These are phyloP conservation scores for Aromia moschata DNA, from an alignment of 2,888 invertebrate species.

Conservation along the genomic window DNA sequence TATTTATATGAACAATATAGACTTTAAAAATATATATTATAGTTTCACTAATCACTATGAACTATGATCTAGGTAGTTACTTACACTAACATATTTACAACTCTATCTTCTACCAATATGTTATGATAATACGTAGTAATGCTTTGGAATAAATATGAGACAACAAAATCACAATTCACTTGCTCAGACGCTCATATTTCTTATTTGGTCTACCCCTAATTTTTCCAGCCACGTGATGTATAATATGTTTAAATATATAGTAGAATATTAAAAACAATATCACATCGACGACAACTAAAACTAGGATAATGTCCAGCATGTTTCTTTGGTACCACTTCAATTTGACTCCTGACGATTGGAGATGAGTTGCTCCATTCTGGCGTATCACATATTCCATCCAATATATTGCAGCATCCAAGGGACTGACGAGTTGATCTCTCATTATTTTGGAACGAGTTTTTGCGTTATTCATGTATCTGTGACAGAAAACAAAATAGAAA, in stretches of 20 bases:
- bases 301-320: constrained; percentile 34
- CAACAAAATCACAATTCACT: too few relatives aligned
- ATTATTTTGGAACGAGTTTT: constrained; percentile 21
- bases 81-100: too few relatives aligned
- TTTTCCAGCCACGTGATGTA: constrained; percentile 8
- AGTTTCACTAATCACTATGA: too few relatives aligned
- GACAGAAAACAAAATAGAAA: too few relatives aligned
- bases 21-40: too few relatives aligned
- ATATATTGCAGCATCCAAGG: constrained; percentile 30
- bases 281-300: constrained; percentile 28
- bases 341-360: constrained; percentile 31
- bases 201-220: constrained; percentile 4
- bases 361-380: constrained; percentile 30
- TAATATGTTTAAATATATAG: constrained; percentile 37
- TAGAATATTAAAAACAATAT: constrained; percentile 37
- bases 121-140: too few relatives aligned
- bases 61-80: too few relatives aligned
- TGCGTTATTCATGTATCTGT: constrained; percentile 30
- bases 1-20: too few relatives aligned
- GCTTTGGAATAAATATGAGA: too few relatives aligned
- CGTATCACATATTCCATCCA: constrained; percentile 36
- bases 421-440: constrained; percentile 27
- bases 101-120: too few relatives aligned
- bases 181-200: constrained; percentile 8
- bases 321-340: constrained; percentile 30